Percentiles rank a stretch among this genome's conserved stretches.
These are phyloP conservation scores for Octodon degus DNA, from an alignment of 2,113 vertebrate genomes.

Conservation along the genomic window DNA sequence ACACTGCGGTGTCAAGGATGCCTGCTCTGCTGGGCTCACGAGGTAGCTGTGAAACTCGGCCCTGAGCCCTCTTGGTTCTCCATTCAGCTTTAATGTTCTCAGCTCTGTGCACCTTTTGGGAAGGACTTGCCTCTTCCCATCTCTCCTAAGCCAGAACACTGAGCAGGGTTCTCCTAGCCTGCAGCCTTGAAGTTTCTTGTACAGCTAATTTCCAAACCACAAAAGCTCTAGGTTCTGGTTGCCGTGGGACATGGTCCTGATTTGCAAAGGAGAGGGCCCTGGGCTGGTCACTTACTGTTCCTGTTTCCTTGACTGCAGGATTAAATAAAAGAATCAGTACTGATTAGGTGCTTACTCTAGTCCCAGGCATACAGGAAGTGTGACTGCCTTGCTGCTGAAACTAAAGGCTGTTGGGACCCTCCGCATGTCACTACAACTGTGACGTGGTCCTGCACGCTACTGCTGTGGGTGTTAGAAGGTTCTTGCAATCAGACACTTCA, in stretches of 20 bases:
- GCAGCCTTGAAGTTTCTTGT: not conserved
- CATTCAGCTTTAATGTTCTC: rapidly evolving
- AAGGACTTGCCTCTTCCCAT: not conserved
- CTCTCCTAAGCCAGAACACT: not conserved
- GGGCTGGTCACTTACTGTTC: not conserved
- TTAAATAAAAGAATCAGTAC: not conserved
- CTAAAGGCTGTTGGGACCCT: not conserved
- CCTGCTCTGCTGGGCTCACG: not conserved
- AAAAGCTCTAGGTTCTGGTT: not conserved
- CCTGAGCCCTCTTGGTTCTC: rapidly evolving
- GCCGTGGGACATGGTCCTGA: rapidly evolving
- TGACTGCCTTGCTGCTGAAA: rapidly evolving
- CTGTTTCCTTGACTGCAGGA: not conserved
- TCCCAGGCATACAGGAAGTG: rapidly evolving
- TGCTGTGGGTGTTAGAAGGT: not conserved
- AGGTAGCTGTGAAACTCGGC: not conserved
- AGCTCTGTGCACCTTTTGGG: not conserved
- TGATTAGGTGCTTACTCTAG: not conserved
- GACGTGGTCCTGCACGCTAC: no score
- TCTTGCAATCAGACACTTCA: not conserved
- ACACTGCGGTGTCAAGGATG: rapidly evolving
- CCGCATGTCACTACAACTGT: rapidly evolving
- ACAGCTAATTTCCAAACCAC: not conserved
- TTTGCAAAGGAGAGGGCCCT: not conserved
- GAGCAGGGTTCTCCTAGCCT: not conserved